Percentiles rank a stretch among this genome's conserved stretches.
Evolutionary conservation across 2,888 invertebrate species (phyloP).

Genomic region (Rhabditoides inermis): DNA sequence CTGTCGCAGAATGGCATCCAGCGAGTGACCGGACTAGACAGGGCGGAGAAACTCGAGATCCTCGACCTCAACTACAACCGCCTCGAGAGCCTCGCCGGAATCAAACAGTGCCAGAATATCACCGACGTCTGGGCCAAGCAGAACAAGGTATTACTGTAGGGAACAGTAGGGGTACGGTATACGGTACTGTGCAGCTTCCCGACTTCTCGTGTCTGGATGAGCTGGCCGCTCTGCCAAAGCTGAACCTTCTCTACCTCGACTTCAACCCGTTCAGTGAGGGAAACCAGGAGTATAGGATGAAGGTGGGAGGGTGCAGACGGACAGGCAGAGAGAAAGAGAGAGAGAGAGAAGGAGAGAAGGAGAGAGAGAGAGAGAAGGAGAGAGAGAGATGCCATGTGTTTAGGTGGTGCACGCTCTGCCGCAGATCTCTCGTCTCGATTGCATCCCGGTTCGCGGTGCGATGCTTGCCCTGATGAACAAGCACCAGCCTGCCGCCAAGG

Average conservation of each 20-base stretch:
- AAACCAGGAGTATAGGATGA: not conserved
- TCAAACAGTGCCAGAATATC: conserved; percentile 29
- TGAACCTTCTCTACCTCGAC: conserved; percentile 34
- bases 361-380: too few relatives aligned
- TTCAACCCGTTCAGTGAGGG: conserved; percentile 25
- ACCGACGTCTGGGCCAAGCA: conserved; percentile 44
- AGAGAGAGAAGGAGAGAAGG: too few relatives aligned
- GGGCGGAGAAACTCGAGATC: conserved; percentile 28
- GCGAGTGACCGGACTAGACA: conserved; percentile 67
- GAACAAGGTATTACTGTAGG: conserved; percentile 22
- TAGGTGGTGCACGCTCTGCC: conserved; percentile 23
- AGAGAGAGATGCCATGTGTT: too few relatives aligned
- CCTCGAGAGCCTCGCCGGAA: conserved; percentile 18
- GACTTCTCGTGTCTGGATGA: conserved; percentile 31
- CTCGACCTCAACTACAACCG: conserved; percentile 43
- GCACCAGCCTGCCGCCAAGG: too few relatives aligned
- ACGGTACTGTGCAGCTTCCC: conserved; percentile 15
- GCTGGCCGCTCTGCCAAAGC: conserved; percentile 22
- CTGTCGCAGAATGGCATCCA: conserved; percentile 83
- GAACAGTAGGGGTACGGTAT: not conserved
- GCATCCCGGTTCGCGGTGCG: too few relatives aligned
- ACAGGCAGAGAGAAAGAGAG: too few relatives aligned
- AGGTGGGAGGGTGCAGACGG: too few relatives aligned
- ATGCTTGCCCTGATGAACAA: too few relatives aligned
- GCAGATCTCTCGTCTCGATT: conserved; percentile 27